phyloP scores from a whole-genome alignment of 2,797 vertebrate genomes.

The Catharus ustulatus region DNA sequence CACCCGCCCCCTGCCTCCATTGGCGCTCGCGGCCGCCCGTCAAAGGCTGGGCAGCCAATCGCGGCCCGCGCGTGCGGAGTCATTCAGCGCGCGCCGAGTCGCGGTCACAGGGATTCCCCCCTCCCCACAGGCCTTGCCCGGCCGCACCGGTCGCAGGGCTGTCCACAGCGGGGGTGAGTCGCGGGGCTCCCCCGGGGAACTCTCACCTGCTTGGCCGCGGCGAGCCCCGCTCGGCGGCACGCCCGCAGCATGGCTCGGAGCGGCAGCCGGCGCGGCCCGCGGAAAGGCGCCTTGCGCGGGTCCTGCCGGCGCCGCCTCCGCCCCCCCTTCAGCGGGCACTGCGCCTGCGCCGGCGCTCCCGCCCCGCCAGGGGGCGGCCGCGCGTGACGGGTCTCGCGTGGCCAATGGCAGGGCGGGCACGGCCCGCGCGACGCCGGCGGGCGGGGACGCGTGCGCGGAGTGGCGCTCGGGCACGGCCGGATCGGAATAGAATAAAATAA shows the following conservation, averaged over 20 bases:
- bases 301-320: background rate
- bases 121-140: background rate
- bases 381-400: background rate
- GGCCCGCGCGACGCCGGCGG: too few species aligned
- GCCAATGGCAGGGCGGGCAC: background rate
- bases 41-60: background rate
- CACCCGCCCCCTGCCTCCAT: background rate
- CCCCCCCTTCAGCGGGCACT: background rate
- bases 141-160: background rate
- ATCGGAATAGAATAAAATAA: accelerated
- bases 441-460: background rate
- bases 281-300: background rate
- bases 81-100: background rate
- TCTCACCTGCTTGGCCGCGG: background rate
- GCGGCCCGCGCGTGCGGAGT: background rate
- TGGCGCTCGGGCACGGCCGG: accelerated
- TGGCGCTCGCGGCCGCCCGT: background rate
- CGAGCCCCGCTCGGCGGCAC: background rate
- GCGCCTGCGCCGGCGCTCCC: background rate
- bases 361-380: background rate
- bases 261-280: background rate
- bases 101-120: background rate
- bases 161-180: background rate
- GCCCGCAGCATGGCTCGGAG: background rate
- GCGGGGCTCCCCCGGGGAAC: background rate